Evolutionary conservation across 2,113 vertebrate genomes (phyloP).

Genomic region (Sciurus niger): DNA sequence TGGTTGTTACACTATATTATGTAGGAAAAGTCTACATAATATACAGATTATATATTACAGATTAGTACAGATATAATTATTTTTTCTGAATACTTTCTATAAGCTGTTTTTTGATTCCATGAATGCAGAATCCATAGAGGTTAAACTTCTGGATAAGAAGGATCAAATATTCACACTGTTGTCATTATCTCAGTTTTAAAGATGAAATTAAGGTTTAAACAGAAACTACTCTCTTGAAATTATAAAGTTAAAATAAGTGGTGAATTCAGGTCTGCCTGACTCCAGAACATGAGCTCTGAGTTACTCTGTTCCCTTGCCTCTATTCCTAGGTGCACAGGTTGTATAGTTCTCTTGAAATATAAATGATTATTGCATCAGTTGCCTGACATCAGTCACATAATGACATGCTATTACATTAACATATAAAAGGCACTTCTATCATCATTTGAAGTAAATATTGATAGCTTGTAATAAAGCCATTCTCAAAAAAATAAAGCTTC

Average conservation of each 20-base stretch:
- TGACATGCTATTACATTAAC: not conserved
- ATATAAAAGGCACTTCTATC: not conserved
- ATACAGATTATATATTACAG: no score
- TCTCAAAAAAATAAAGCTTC: not conserved
- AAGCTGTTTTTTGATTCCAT: not conserved
- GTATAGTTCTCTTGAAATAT: not conserved
- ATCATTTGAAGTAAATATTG: not conserved
- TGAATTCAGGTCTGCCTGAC: not conserved
- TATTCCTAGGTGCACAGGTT: not conserved
- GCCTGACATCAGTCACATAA: not conserved
- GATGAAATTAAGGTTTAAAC: not conserved
- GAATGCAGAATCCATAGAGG: not conserved
- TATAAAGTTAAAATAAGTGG: not conserved
- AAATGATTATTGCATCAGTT: not conserved
- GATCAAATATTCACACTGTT: not conserved
- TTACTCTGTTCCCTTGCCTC: not conserved
- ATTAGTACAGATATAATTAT: not conserved
- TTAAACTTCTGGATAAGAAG: not conserved
- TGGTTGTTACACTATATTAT: not conserved
- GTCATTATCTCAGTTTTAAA: not conserved
- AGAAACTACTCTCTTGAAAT: not conserved
- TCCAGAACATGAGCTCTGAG: not conserved
- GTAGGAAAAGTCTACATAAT: not conserved
- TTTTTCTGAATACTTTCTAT: not conserved
- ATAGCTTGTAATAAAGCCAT: conserved; percentile 2